phyloP scores from a whole-genome alignment of 1,140 invertebrate genomes.

The Drosophila malerkotliana region DNA sequence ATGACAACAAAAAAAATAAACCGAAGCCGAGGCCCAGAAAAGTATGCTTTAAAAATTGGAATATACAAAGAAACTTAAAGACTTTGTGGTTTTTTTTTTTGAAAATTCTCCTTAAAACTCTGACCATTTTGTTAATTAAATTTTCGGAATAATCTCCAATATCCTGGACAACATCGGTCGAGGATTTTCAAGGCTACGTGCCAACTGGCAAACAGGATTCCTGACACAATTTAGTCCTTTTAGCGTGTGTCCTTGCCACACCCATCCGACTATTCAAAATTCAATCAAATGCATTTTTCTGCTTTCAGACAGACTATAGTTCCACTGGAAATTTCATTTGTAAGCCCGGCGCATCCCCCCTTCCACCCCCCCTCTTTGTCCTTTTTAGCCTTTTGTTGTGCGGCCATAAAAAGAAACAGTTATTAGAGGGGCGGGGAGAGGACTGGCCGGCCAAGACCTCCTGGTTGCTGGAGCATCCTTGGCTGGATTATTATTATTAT shows the following conservation, averaged over 20 bases:
- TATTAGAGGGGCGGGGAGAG: slow-evolving; percentile 30
- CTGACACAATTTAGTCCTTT: not conserved
- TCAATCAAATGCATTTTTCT: slow-evolving; percentile 65
- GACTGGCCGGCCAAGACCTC: slow-evolving; percentile 19
- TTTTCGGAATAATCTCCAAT: slow-evolving; percentile 14
- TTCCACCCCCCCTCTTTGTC: not conserved
- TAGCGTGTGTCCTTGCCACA: not conserved
- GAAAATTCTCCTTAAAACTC: not conserved
- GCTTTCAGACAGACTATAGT: not conserved
- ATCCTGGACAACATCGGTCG: slow-evolving; percentile 5
- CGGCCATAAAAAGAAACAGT: slow-evolving; percentile 66
- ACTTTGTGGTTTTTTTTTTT: not conserved
- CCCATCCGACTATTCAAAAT: slow-evolving; percentile 62
- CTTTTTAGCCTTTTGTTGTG: slow-evolving; percentile 26
- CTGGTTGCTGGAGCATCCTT: slow-evolving; percentile 14
- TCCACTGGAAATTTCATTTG: slow-evolving; percentile 25
- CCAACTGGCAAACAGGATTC: slow-evolving; percentile 10
- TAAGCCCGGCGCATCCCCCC: not conserved
- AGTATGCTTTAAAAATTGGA: not conserved
- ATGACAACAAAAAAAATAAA: not conserved
- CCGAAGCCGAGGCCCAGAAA: not conserved
- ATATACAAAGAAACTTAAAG: no score
- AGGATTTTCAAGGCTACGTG: slow-evolving; percentile 32
- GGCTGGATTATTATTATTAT: slow-evolving; percentile 46
- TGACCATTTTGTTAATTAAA: slow-evolving; percentile 1